These are phyloP conservation scores for Delichon dasypus DNA, from an alignment of 2,797 vertebrate genomes.

Conservation along the genomic window DNA sequence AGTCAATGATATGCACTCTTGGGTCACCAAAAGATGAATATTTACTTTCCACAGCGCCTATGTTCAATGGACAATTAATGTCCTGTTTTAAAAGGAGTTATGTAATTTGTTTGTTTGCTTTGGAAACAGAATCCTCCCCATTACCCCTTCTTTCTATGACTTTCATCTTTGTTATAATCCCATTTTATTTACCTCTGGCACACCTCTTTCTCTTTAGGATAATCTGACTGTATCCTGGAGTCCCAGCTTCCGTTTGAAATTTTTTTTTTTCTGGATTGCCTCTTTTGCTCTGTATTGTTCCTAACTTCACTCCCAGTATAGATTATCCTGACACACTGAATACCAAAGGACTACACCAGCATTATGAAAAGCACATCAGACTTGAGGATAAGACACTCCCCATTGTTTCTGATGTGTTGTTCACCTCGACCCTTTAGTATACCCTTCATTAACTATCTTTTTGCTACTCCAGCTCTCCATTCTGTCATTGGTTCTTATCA, in stretches of 20 bases:
- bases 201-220: not conserved
- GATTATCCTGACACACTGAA: not conserved
- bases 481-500: not conserved
- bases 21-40: not conserved
- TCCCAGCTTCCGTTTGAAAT: not conserved
- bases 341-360: not conserved
- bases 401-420: not conserved
- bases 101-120: not conserved
- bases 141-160: not conserved
- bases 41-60: not conserved
- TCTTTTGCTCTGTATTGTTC: not conserved
- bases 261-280: not conserved
- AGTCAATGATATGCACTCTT: not conserved
- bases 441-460: not conserved
- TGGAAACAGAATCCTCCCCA: not conserved
- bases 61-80: constrained; percentile 26
- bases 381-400: not conserved
- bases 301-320: not conserved
- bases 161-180: not conserved
- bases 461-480: not conserved
- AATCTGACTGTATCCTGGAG: not conserved
- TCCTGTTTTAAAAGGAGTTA: constrained; percentile 2
- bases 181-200: not conserved
- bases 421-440: not conserved
- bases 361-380: not conserved